Percentiles rank a stretch among this genome's conserved stretches.
phyloP scores from a whole-genome alignment of 2,888 invertebrate species.

The Parthenolecanium corni region DNA sequence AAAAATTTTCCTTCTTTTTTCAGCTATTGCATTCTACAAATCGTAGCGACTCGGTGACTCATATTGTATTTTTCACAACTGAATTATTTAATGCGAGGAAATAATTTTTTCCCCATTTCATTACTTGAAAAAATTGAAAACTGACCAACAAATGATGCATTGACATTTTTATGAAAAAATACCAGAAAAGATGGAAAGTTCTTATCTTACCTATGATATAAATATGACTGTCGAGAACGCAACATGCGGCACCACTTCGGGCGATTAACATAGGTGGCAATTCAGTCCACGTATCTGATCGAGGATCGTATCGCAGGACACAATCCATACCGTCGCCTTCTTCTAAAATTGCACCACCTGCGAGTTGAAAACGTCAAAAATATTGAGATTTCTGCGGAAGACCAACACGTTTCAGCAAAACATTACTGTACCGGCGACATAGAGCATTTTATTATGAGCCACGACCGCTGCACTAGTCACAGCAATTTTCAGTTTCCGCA shows the following conservation, averaged over 20 bases:
- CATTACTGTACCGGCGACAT: conserved; percentile 41
- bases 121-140: too few species aligned
- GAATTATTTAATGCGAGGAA: too few species aligned
- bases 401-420: not conserved
- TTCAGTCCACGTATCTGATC: conserved; percentile 41
- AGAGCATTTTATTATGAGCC: conserved; percentile 40
- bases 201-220: conserved; percentile 43
- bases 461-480: conserved; percentile 43
- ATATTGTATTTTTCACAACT: too few species aligned
- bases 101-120: too few species aligned
- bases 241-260: conserved; percentile 42
- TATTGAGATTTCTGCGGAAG: too few species aligned
- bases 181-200: too few species aligned
- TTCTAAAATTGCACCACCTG: conserved; percentile 43
- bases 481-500: conserved; percentile 41
- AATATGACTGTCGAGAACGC: conserved; percentile 41
- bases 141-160: too few species aligned
- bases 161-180: too few species aligned
- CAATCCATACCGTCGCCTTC: conserved; percentile 43
- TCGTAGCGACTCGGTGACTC: too few species aligned
- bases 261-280: conserved; percentile 42
- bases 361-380: conserved; percentile 13
- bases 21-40: too few species aligned
- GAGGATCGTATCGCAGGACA: conserved; percentile 41
- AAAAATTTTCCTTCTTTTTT: too few species aligned